Evolutionary conservation across 2,888 invertebrate species (phyloP).

Genomic region (Agriopis aurantiaria): DNA sequence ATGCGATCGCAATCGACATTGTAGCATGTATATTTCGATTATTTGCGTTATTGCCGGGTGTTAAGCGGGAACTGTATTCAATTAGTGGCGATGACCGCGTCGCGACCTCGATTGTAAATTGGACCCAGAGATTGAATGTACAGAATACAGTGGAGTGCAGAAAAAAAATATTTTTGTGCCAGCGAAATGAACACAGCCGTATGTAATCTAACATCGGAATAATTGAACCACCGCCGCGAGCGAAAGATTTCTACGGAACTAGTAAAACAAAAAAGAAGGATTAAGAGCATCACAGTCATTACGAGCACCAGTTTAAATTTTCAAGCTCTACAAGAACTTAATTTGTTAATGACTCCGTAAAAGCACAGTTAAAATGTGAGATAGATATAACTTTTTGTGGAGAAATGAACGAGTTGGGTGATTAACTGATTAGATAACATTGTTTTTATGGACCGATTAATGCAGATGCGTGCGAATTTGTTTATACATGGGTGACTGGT

Average conservation of each 20-base stretch:
- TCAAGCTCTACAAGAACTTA: slow-evolving; percentile 23
- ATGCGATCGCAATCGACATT: slow-evolving; percentile 28
- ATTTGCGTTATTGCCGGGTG: slow-evolving; percentile 39
- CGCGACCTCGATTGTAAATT: slow-evolving; percentile 59
- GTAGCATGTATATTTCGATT: slow-evolving; percentile 35
- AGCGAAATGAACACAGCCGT: slow-evolving; percentile 50
- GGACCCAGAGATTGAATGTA: slow-evolving; percentile 49
- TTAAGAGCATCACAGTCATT: slow-evolving; percentile 54
- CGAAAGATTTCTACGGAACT: slow-evolving; percentile 56
- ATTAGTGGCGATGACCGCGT: slow-evolving; percentile 58
- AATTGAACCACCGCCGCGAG: slow-evolving; percentile 69
- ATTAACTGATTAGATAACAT: neutral
- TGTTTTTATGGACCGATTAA: neutral
- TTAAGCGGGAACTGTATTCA: slow-evolving; percentile 50
- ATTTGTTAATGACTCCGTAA: slow-evolving; percentile 25
- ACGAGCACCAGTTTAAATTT: slow-evolving; percentile 38
- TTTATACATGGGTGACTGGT: too few species aligned
- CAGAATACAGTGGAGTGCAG: slow-evolving; percentile 39
- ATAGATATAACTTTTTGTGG: neutral
- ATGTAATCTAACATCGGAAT: slow-evolving; percentile 65
- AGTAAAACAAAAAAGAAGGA: slow-evolving; percentile 53
- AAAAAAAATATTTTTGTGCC: slow-evolving; percentile 55
- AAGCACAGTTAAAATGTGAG: slow-evolving; percentile 10
- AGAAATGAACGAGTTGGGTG: slow-evolving; percentile 2
- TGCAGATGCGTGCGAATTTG: slow-evolving; percentile 1